Percentiles rank a stretch among this genome's conserved stretches.
These are phyloP conservation scores for Apaloderma vittatum DNA, from an alignment of 2,113 vertebrate species.

Conservation along the genomic window DNA sequence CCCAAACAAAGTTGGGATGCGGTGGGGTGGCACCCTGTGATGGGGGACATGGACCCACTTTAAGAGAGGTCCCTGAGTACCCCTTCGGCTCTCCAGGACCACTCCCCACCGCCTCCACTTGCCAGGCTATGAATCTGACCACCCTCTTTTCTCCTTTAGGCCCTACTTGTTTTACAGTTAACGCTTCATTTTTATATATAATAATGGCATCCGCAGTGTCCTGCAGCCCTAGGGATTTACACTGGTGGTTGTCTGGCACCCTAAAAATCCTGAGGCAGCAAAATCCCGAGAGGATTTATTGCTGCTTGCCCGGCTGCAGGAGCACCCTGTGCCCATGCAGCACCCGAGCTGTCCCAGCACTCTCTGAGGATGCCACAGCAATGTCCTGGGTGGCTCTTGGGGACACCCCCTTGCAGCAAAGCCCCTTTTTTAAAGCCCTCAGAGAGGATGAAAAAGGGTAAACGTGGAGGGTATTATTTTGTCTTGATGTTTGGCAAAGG, in stretches of 20 bases:
- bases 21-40: accelerated
- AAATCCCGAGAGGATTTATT: not conserved
- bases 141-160: not conserved
- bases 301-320: not conserved
- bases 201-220: not conserved
- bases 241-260: not conserved
- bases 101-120: accelerated
- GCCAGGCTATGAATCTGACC: not conserved
- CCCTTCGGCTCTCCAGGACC: not conserved
- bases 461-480: not conserved
- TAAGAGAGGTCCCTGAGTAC: not conserved
- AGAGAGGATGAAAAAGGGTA: not conserved
- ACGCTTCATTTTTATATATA: not conserved
- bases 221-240: not conserved
- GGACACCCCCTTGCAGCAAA: accelerated
- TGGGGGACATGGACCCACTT: not conserved
- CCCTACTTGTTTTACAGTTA: not conserved
- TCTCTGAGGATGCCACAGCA: not conserved
- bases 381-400: not conserved
- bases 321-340: not conserved
- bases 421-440: not conserved
- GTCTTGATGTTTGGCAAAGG: not conserved
- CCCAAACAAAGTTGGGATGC: not conserved
- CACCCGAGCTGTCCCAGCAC: not conserved
- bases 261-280: not conserved